phyloP scores from a whole-genome alignment of 92 coral and sea anemone genomes.

The Parazoanthus swiftii region DNA sequence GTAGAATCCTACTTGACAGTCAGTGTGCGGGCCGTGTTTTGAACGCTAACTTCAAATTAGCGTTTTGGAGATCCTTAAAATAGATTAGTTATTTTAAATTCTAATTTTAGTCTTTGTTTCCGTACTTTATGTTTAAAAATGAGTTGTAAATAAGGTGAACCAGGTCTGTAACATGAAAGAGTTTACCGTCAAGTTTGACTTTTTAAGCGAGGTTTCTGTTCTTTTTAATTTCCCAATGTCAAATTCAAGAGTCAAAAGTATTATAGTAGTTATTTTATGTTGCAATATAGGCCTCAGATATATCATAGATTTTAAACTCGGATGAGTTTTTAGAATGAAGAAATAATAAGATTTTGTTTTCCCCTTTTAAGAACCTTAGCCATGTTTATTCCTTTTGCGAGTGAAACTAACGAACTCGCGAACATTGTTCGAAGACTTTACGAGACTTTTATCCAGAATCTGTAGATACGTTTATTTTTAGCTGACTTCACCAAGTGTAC shows the following conservation, averaged over 20 bases:
- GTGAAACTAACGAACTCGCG: neutral
- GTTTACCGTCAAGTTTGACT: neutral
- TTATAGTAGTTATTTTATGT: conserved; percentile 27
- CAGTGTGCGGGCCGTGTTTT: conserved; percentile 4
- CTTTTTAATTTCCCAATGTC: conserved; percentile 17
- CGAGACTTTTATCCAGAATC: conserved; percentile 28
- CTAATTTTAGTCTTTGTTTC: neutral
- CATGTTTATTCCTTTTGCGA: neutral
- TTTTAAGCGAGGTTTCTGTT: neutral
- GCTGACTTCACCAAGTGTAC: conserved; percentile 25
- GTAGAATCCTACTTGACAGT: neutral
- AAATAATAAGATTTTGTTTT: neutral
- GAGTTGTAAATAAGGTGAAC: conserved; percentile 30
- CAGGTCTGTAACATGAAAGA: conserved; percentile 21
- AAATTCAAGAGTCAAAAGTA: conserved; percentile 1
- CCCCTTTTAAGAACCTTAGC: neutral
- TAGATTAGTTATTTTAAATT: conserved; percentile 25
- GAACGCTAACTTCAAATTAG: neutral
- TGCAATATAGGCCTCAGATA: conserved; percentile 6
- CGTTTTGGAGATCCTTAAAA: conserved; percentile 11
- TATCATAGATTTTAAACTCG: conserved; percentile 32
- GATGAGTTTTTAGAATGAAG: neutral
- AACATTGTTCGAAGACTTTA: neutral
- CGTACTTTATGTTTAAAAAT: conserved; percentile 12
- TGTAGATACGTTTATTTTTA: conserved; percentile 38